phyloP scores from a whole-genome alignment of 2,797 vertebrate species.

The Psittacula derbiana region DNA sequence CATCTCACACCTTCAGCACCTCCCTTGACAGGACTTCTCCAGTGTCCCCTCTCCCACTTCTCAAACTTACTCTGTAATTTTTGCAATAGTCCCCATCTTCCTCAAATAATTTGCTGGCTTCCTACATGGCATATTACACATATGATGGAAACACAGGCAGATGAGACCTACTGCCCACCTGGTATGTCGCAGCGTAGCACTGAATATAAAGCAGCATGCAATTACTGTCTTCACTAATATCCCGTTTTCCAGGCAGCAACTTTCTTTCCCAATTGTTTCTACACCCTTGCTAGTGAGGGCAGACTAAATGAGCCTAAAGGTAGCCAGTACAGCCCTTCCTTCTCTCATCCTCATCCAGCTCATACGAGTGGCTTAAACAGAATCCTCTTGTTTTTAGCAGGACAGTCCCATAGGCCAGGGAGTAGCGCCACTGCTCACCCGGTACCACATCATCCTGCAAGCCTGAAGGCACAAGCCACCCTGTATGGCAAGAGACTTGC shows the following conservation, averaged over 20 bases:
- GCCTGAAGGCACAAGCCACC: not conserved
- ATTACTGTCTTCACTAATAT: not conserved
- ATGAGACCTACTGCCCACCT: not conserved
- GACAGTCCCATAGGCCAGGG: not conserved
- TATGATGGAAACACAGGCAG: not conserved
- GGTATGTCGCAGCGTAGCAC: not conserved
- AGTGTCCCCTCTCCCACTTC: not conserved
- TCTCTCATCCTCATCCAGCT: not conserved
- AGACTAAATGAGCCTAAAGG: not conserved
- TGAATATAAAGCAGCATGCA: not conserved
- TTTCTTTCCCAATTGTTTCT: not conserved
- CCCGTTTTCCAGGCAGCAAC: not conserved
- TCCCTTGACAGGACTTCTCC: not conserved
- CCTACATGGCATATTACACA: not conserved
- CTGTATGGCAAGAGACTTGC: rapidly evolving
- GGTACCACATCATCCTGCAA: not conserved
- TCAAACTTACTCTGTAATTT: not conserved
- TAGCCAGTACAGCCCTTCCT: not conserved
- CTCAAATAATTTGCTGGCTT: not conserved
- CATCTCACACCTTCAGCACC: not conserved
- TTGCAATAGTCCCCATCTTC: not conserved
- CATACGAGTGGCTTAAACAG: not conserved
- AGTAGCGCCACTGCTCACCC: not conserved
- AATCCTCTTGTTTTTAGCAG: not conserved
- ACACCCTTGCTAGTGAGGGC: not conserved